Percentiles rank a stretch among this genome's conserved stretches.
phyloP scores from a whole-genome alignment of 2,797 vertebrate species.

The Clangula hyemalis region DNA sequence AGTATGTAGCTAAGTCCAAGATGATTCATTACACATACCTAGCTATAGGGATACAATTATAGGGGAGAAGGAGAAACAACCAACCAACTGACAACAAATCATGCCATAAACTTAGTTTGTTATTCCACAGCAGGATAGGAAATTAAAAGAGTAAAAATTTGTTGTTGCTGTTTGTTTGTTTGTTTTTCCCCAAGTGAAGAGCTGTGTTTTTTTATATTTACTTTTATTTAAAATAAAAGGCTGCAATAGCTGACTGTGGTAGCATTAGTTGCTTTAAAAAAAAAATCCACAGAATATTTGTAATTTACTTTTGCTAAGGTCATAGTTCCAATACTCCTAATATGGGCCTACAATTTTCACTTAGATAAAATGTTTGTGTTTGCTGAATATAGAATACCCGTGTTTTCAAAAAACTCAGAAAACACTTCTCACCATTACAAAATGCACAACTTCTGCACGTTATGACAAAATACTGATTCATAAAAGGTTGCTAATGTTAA shows the following conservation, averaged over 20 bases:
- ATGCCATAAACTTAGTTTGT: background rate
- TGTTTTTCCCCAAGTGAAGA: too few species aligned
- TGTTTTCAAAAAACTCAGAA: background rate
- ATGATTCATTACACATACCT: background rate
- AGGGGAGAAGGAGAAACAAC: background rate
- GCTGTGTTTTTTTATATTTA: too few species aligned
- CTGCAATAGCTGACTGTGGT: background rate
- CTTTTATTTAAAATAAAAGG: background rate
- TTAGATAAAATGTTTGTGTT: background rate
- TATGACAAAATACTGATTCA: background rate
- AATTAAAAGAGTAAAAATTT: too few species aligned
- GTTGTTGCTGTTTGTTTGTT: too few species aligned
- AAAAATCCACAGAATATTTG: background rate
- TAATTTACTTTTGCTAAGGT: background rate
- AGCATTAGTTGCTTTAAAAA: background rate
- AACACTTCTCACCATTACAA: background rate
- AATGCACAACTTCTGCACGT: background rate
- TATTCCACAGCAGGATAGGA: background rate
- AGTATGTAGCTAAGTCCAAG: background rate
- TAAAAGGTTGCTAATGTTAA: background rate
- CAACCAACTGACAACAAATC: background rate
- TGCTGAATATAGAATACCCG: background rate
- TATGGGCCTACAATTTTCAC: background rate
- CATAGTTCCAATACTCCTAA: background rate
- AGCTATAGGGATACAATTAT: background rate